Percentiles rank a stretch among this genome's conserved stretches.
Evolutionary conservation across 1,140 invertebrate species (phyloP).

Genomic region (Pseudomyrmex sp.): DNA sequence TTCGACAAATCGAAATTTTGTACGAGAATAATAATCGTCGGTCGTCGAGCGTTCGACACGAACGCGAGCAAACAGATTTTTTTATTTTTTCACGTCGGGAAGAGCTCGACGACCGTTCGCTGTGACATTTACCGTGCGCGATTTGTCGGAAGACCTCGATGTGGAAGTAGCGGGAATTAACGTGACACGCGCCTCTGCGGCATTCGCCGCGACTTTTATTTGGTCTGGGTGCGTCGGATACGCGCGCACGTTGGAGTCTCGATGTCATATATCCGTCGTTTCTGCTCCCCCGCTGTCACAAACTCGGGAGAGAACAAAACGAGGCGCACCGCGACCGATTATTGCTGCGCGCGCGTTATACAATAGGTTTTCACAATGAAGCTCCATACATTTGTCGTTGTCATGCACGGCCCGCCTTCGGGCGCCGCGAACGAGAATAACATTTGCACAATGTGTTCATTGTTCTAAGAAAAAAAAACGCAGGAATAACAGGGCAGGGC

Average conservation of each 20-base stretch:
- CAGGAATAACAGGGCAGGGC: neutral
- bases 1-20: too few species aligned
- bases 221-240: slow-evolving; percentile 26
- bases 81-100: too few species aligned
- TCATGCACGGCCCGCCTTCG: neutral
- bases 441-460: slow-evolving; percentile 14
- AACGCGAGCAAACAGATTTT: too few species aligned
- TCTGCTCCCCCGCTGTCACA: slow-evolving; percentile 2
- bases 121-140: slow-evolving; percentile 12
- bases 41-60: too few species aligned
- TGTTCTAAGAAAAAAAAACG: slow-evolving; percentile 51
- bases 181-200: slow-evolving; percentile 30
- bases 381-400: slow-evolving; percentile 44
- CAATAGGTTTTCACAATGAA: slow-evolving; percentile 56
- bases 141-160: neutral
- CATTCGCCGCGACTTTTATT: slow-evolving; percentile 35
- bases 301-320: slow-evolving; percentile 50
- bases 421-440: slow-evolving; percentile 32
- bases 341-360: slow-evolving; percentile 42
- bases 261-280: slow-evolving; percentile 16
- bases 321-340: slow-evolving; percentile 47
- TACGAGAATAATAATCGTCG: too few species aligned
- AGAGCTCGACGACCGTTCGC: too few species aligned
- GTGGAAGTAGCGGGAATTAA: neutral
- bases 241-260: neutral